Base-by-base conservation (phyloP, 2,797 vertebrate genomes). In the Pseudopleuronectes americanus region DNA sequence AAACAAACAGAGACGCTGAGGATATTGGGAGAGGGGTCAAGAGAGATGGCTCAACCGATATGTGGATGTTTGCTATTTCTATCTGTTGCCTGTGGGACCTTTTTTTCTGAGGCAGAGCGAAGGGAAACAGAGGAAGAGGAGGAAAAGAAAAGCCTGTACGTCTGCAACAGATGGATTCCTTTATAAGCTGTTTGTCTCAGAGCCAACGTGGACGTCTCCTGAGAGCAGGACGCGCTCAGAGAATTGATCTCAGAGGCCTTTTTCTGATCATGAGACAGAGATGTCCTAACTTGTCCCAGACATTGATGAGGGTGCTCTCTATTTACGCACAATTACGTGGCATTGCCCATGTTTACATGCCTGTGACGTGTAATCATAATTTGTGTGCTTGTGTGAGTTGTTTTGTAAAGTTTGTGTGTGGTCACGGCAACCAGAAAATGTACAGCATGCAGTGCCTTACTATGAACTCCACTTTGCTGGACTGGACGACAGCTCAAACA, bases 21-120 rank as follows among this genome's bases (percentile, higher is more conserved):
- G 87, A 91, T 89, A 82, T 88, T 88, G 87, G 89, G 77, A 89
- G 81, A 88, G 83, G 84, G 81, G 85, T 90, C 87, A 80, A 80
- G 84, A 80, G 84, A 88, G 86, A 91, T 87, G 87, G 84, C 81
- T 91, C 66, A 5, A 83, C 81, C 76, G 76, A 90, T 89, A 89
- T 76, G 76, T 82, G 88, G 87, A 90, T 86, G 83, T 84, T 87
- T 91, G 84, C 88, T 87, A 68, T 89, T 86, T 90, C 84, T 81
- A 82, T 87, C 88, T 83, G 74, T 87, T 82, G 89, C 87, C 84
- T 75, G 71, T 78, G 77, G 89, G 90, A 91, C 85, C 79, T 86
- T 84, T 79, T 79, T 62, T 78, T 79, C 56, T 64, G 62, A 88
- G 88, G 81, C 86, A 74, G 74, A 68, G 84, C 81, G 65, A 75